These are phyloP conservation scores for Delphinapterus leucas DNA, from an alignment of 2,113 vertebrate species.

Conservation along the genomic window DNA sequence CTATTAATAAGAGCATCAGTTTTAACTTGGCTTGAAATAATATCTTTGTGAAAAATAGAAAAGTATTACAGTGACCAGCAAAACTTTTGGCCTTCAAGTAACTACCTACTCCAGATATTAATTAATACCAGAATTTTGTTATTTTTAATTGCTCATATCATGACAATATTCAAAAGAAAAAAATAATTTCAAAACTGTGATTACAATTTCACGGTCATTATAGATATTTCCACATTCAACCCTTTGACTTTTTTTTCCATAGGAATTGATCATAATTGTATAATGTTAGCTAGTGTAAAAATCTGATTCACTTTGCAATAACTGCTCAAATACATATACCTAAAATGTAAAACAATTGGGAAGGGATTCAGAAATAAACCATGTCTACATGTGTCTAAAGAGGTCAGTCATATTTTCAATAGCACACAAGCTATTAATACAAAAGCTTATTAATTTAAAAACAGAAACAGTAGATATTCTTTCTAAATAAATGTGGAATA, in stretches of 20 bases:
- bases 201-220: not conserved
- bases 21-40: not conserved
- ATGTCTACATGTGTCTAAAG: not conserved
- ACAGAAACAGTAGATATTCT: not conserved
- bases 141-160: not conserved
- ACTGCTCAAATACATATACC: not conserved
- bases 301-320: not conserved
- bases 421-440: not conserved
- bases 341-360: not conserved
- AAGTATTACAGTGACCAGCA: not conserved
- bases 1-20: not conserved
- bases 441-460: not conserved
- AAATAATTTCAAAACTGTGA: not conserved
- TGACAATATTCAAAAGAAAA: not conserved
- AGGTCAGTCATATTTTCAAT: not conserved
- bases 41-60: not conserved
- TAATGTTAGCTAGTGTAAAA: not conserved
- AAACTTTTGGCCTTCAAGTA: not conserved
- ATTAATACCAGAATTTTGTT: not conserved
- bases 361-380: not conserved
- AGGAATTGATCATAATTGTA: not conserved
- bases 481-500: not conserved
- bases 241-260: not conserved
- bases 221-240: not conserved
- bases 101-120: not conserved